Base-by-base conservation (phyloP, 2,888 invertebrate species). In the Pyrgus malvae region DNA sequence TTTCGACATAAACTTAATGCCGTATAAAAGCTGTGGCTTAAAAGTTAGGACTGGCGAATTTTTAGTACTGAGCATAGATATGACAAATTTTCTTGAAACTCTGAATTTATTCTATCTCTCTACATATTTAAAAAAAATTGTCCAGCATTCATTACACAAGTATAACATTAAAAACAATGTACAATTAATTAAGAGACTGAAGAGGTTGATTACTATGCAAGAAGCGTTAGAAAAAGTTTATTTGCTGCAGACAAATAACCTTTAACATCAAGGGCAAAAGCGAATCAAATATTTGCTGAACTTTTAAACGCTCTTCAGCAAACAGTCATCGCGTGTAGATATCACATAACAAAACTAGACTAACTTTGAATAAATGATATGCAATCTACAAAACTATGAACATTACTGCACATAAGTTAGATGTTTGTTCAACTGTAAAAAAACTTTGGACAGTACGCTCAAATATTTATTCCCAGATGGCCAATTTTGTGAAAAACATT, bases 251-350 rank as follows among this genome's bases (percentile, higher is more conserved):
- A 23, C 11, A 41, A 33, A 21, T 7, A 14, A 21, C 21, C n/a
- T 23, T 23, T 14, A 41, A 7, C 23, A 31, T 19, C 6, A 19
- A 44, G 44, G 44, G 11, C 44, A 11, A 45, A 21, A 8, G 17
- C 16, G 17, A 12, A 4, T 35, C 9, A 33, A 33, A 33, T 46
- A 17, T 46, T 46, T 35, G 35, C 45, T n/a, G 33, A 23, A 46
- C 21, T 33, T 21, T 45, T 31, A 31, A 23, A 45, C 31, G 21
- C 16, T 29, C 42, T 8, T 16, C 17, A 17, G 25, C 27, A 38
- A 48, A 38, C 48, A 38, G 12, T 8, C 27, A 17, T 48, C 37
- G 48, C 48, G 48, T 48, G 48, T 19, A 5, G n/a, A 17, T 3
- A 16, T 37, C n/a, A 48, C 37, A 48, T 27, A 14, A 48, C 11